Evolutionary conservation across 2,113 vertebrate species (phyloP).

Genomic region (Cinclus mexicanus): DNA sequence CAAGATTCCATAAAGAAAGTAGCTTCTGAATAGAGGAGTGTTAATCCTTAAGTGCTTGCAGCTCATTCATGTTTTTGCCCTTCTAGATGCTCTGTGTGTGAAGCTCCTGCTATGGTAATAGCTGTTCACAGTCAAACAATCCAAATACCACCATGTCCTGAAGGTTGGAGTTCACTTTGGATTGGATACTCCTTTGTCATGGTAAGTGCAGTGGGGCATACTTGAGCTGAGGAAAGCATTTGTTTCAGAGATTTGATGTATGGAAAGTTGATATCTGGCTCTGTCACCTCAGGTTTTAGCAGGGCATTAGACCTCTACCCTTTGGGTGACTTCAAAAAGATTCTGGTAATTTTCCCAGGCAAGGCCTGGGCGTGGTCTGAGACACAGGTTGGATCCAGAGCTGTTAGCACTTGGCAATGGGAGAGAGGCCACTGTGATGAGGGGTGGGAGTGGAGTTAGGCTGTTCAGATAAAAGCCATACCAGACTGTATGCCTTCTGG

Average conservation of each 20-base stretch:
- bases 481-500: background rate
- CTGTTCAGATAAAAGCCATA: background rate
- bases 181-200: constrained; percentile 92
- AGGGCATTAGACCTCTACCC: background rate
- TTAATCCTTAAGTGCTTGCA: background rate
- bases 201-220: constrained; percentile 69
- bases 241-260: background rate
- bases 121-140: constrained; percentile 92
- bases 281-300: background rate
- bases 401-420: background rate
- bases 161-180: constrained; percentile 88
- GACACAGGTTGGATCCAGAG: background rate
- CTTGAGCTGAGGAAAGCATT: background rate
- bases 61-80: background rate
- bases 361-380: background rate
- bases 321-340: background rate
- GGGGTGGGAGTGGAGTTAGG: background rate
- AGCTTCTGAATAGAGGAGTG: background rate
- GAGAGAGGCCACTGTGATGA: background rate
- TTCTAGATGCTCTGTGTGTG: constrained; percentile 90
- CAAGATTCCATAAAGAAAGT: background rate
- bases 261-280: background rate
- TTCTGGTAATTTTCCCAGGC: background rate
- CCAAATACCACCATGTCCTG: constrained; percentile 82
- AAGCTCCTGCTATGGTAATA: constrained; percentile 97